Conservation (phyloP, 1,140 invertebrate species). For the Papilio helenus region DNA sequence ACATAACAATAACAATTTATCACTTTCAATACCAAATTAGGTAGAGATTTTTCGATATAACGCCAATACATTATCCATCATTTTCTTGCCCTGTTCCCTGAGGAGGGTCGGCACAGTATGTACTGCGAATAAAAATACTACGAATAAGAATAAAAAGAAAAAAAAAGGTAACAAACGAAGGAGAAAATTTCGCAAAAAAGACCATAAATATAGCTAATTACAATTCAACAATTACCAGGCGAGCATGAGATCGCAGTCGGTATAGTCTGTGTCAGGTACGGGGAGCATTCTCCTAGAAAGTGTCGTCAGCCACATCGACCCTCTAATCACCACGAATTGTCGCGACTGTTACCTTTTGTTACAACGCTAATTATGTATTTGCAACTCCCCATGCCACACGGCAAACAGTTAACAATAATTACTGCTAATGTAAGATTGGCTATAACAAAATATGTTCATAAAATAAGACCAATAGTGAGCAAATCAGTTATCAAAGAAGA, state of each 20-base stretch:
- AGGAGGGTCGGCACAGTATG: neutral
- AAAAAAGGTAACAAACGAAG: conserved; percentile 3
- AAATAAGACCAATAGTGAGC: neutral
- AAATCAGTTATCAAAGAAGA: neutral
- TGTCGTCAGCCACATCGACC: conserved; percentile 47
- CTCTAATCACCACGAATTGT: conserved; percentile 39
- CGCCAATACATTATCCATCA: neutral
- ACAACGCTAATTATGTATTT: conserved; percentile 38
- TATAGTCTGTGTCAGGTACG: conserved; percentile 64
- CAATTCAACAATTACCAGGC: conserved; percentile 56
- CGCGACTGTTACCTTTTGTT: conserved; percentile 49
- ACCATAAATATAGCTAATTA: conserved; percentile 52
- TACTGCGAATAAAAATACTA: too few species aligned
- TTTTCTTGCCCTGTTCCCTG: neutral
- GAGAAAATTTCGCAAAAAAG: conserved; percentile 29
- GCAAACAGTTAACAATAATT: neutral
- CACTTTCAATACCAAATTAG: neutral
- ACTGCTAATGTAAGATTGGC: neutral
- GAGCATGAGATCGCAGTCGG: conserved; percentile 52
- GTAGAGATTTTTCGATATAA: neutral
- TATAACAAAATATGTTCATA: neutral
- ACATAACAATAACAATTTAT: neutral
- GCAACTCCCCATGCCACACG: neutral
- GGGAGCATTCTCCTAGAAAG: conserved; percentile 49
- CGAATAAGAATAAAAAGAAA: neutral